These are phyloP conservation scores for Gorilla gorilla DNA, from an alignment of 2,113 vertebrate genomes.

Conservation along the genomic window DNA sequence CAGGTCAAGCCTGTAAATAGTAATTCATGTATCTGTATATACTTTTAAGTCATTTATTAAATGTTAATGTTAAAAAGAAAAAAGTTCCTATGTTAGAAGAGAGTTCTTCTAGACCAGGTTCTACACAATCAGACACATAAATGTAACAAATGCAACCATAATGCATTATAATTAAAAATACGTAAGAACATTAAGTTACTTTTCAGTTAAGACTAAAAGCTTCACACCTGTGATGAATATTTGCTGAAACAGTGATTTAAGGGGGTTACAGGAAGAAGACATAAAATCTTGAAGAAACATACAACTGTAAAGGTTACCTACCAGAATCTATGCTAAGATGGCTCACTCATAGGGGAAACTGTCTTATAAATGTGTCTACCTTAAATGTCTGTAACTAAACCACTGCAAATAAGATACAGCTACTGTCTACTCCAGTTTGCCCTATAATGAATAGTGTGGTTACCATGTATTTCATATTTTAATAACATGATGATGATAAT, in stretches of 20 bases:
- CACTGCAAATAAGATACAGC: not conserved
- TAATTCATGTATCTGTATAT: not conserved
- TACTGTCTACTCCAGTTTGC: not conserved
- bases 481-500: not conserved
- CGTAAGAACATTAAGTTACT: not conserved
- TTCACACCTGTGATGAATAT: not conserved
- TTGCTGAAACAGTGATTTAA: slow-evolving; percentile 26
- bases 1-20: not conserved
- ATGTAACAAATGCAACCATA: not conserved
- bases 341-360: not conserved
- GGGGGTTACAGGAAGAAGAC: slow-evolving; percentile 3
- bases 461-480: not conserved
- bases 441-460: not conserved
- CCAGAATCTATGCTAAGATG: not conserved
- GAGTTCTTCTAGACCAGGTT: not conserved
- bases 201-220: not conserved
- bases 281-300: slow-evolving; percentile 30
- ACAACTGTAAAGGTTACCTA: not conserved
- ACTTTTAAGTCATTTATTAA: slow-evolving; percentile 11
- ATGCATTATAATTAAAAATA: slow-evolving; percentile 26
- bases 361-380: not conserved
- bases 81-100: not conserved
- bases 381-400: slow-evolving; percentile 11
- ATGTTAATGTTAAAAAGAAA: slow-evolving; percentile 32
- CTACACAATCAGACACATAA: not conserved